A percentile compares a stretch with the other conserved stretches of the same genome.
These are phyloP conservation scores for Sitophilus oryzae DNA, from an alignment of 1,140 invertebrate species.

Conservation along the genomic window DNA sequence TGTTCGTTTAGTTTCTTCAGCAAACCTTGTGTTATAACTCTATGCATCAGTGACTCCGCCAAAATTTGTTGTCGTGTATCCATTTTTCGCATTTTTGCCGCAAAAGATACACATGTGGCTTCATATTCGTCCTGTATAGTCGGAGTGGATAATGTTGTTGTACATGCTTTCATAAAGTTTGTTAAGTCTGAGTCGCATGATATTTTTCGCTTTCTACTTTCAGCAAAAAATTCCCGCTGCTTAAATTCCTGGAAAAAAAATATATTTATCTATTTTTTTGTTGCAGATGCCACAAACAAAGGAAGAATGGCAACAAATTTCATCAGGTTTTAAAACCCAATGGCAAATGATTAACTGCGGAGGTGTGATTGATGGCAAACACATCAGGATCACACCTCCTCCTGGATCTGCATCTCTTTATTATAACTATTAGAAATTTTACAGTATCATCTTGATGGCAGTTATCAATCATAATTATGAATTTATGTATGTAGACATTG, in stretches of 20 bases:
- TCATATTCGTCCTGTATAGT: background rate
- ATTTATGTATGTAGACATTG: constrained; percentile 11
- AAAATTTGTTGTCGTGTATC: constrained; percentile 8
- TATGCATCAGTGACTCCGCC: constrained; percentile 6
- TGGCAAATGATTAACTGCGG: constrained; percentile 9
- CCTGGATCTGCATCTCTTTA: constrained; percentile 30
- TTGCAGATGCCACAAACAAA: constrained; percentile 8
- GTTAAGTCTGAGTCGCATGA: background rate
- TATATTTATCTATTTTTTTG: too few species aligned
- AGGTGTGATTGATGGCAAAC: constrained; percentile 9
- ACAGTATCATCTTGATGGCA: constrained; percentile 9
- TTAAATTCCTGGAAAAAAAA: background rate
- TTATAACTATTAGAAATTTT: constrained; percentile 14
- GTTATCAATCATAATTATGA: constrained; percentile 5
- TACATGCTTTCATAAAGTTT: background rate
- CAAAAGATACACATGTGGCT: background rate
- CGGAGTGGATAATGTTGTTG: background rate
- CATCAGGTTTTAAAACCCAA: constrained; percentile 9
- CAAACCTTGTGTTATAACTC: constrained; percentile 3
- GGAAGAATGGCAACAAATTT: constrained; percentile 9
- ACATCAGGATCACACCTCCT: constrained; percentile 9
- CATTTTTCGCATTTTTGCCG: constrained; percentile 4
- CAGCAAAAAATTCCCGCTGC: background rate
- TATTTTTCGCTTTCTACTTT: background rate
- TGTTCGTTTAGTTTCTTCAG: constrained; percentile 5